Conservation (phyloP, 2,113 vertebrate species). For the Sebastes schlegelii region DNA sequence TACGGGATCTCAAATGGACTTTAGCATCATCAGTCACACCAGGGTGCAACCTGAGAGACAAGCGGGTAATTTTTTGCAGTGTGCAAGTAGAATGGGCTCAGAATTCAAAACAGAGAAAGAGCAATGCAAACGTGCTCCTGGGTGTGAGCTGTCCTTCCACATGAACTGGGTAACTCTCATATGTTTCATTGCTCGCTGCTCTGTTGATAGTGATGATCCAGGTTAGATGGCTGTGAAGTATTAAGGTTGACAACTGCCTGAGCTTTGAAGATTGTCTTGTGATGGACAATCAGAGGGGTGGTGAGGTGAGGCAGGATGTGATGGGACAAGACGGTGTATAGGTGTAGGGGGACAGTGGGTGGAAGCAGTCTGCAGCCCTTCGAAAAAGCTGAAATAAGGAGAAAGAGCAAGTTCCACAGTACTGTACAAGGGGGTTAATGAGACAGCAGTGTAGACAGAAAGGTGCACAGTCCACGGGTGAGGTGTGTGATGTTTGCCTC, state of each 20-base stretch:
- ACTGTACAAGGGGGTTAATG: not conserved
- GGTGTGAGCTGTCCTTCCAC: slow-evolving; percentile 28
- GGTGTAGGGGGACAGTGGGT: slow-evolving; percentile 8
- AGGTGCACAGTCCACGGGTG: not conserved
- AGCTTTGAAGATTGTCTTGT: slow-evolving; percentile 56
- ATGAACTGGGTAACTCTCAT: slow-evolving; percentile 20
- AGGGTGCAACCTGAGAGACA: not conserved
- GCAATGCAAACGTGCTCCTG: slow-evolving; percentile 45
- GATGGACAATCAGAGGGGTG: slow-evolving; percentile 50
- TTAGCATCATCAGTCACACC: not conserved
- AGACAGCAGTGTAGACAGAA: not conserved
- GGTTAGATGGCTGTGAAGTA: slow-evolving; percentile 39
- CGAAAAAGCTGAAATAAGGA: slow-evolving; percentile 33
- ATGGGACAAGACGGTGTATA: slow-evolving; percentile 17
- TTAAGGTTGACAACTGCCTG: slow-evolving; percentile 58
- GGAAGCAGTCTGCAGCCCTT: slow-evolving; percentile 2
- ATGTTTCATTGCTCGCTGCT: slow-evolving; percentile 11
- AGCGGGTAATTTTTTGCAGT: slow-evolving; percentile 53
- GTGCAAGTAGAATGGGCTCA: slow-evolving; percentile 11
- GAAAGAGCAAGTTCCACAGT: slow-evolving; percentile 3
- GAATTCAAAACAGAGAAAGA: slow-evolving; percentile 66
- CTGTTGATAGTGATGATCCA: slow-evolving; percentile 28
- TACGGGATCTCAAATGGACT: not conserved
- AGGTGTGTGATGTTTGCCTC: not conserved
- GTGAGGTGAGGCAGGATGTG: slow-evolving; percentile 46